These are phyloP conservation scores for Drosophila sechellia DNA, from an alignment of 1,140 invertebrate genomes.

Conservation along the genomic window DNA sequence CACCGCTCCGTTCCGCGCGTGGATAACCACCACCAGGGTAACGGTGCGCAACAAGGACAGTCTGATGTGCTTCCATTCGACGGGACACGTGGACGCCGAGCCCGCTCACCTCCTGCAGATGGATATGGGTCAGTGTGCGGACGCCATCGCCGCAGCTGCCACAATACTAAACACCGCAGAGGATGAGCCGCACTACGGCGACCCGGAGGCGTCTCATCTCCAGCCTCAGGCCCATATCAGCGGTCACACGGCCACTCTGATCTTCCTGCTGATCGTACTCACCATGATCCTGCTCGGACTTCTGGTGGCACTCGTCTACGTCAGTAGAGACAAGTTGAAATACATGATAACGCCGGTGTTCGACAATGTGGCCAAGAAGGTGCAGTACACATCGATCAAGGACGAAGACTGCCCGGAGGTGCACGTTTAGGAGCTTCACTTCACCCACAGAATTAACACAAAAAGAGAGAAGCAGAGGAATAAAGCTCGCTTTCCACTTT, in stretches of 20 bases:
- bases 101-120: slow-evolving; percentile 82
- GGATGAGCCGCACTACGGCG: slow-evolving; percentile 54
- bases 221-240: slow-evolving; percentile 64
- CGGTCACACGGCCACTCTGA: slow-evolving; percentile 85
- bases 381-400: slow-evolving; percentile 90
- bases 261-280: slow-evolving; percentile 86
- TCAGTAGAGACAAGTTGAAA: slow-evolving; percentile 87
- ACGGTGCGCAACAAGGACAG: slow-evolving; percentile 86
- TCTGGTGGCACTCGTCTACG: slow-evolving; percentile 86
- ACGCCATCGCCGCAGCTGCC: slow-evolving; percentile 69
- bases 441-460: slow-evolving; percentile 37
- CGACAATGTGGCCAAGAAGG: slow-evolving; percentile 88
- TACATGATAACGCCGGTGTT: slow-evolving; percentile 88
- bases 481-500: slow-evolving; percentile 16
- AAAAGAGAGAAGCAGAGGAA: slow-evolving; percentile 3
- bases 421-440: slow-evolving; percentile 66
- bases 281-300: slow-evolving; percentile 86
- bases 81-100: slow-evolving; percentile 59
- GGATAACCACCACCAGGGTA: slow-evolving; percentile 88
- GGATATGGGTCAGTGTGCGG: slow-evolving; percentile 81
- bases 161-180: slow-evolving; percentile 66
- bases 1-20: slow-evolving; percentile 87
- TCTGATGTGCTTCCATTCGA: slow-evolving; percentile 85
- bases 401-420: slow-evolving; percentile 85
- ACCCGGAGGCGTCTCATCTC: slow-evolving; percentile 12